Percentiles rank a stretch among this genome's conserved stretches.
Evolutionary conservation across 2,888 invertebrate species (phyloP).

Genomic region (Macrosoma leucophasiata): DNA sequence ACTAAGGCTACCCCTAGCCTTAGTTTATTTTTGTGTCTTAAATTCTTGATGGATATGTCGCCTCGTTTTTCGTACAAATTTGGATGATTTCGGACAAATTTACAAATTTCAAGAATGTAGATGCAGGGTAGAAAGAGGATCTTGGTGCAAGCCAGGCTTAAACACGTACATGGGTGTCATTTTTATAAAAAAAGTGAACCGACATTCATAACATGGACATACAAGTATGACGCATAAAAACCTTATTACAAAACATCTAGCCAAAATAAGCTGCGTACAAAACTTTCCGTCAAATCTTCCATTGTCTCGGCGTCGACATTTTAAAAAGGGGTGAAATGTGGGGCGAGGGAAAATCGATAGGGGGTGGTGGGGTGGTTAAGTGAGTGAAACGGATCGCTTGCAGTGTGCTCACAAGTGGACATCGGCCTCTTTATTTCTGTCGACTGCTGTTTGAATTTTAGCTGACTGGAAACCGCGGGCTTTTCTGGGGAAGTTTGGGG

Average conservation of each 20-base stretch:
- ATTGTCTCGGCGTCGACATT: slow-evolving; percentile 54
- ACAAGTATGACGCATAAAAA: too few relatives aligned
- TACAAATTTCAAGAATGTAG: too few relatives aligned
- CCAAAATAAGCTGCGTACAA: slow-evolving; percentile 25
- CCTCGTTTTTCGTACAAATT: too few relatives aligned
- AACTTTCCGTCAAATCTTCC: slow-evolving; percentile 39
- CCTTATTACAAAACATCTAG: slow-evolving; percentile 24
- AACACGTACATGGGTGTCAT: too few relatives aligned
- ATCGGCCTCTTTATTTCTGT: slow-evolving; percentile 8
- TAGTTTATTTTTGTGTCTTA: too few relatives aligned
- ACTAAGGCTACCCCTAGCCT: too few relatives aligned
- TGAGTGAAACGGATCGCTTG: slow-evolving; percentile 17
- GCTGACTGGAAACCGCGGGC: neutral
- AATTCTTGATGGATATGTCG: too few relatives aligned
- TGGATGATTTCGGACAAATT: too few relatives aligned
- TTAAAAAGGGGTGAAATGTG: slow-evolving; percentile 44
- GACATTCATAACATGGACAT: too few relatives aligned
- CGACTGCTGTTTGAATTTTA: slow-evolving; percentile 1
- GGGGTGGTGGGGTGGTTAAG: slow-evolving; percentile 33
- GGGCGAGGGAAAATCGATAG: slow-evolving; percentile 60
- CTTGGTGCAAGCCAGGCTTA: too few relatives aligned
- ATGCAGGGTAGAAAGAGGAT: too few relatives aligned
- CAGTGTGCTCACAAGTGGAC: slow-evolving; percentile 6
- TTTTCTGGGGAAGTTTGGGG: neutral
- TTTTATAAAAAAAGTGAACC: too few relatives aligned